phyloP scores from a whole-genome alignment of 2,888 invertebrate species.

The Scrobipalpa atriplicella region DNA sequence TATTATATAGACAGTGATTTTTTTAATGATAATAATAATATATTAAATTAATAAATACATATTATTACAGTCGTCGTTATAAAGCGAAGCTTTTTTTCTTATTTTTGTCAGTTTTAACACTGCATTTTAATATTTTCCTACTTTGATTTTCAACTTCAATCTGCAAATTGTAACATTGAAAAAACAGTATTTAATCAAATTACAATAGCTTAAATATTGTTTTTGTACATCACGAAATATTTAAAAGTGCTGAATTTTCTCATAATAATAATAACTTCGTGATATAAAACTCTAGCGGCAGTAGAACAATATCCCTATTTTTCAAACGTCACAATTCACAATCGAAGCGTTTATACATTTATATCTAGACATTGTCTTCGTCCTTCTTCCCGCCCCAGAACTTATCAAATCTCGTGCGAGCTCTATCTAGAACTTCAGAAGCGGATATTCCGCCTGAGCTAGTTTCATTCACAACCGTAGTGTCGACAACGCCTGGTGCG shows the following conservation, averaged over 20 bases:
- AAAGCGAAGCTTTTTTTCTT: slow-evolving; percentile 73
- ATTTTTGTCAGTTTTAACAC: slow-evolving; percentile 57
- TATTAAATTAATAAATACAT: slow-evolving; percentile 51
- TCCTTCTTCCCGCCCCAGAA: slow-evolving; percentile 93
- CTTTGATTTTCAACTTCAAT: slow-evolving; percentile 42
- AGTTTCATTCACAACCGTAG: slow-evolving; percentile 75
- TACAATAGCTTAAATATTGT: slow-evolving; percentile 36
- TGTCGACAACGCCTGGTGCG: slow-evolving; percentile 82
- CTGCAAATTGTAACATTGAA: slow-evolving; percentile 21
- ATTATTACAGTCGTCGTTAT: slow-evolving; percentile 65
- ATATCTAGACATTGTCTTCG: slow-evolving; percentile 83
- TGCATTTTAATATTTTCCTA: slow-evolving; percentile 57
- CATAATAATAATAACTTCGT: slow-evolving; percentile 11
- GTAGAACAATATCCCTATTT: slow-evolving; percentile 21
- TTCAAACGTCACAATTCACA: slow-evolving; percentile 51
- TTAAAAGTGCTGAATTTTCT: slow-evolving; percentile 13
- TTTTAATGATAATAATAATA: slow-evolving; percentile 49
- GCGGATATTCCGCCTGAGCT: slow-evolving; percentile 82
- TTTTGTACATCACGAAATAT: slow-evolving; percentile 27
- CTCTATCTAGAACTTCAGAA: slow-evolving; percentile 90
- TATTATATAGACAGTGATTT: slow-evolving; percentile 69
- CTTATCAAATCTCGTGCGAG: slow-evolving; percentile 91
- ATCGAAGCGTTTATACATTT: slow-evolving; percentile 42
- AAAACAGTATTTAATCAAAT: neutral
- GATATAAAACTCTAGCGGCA: slow-evolving; percentile 19